Conservation (phyloP, 2,797 vertebrate genomes). For the Xiphophorus birchmanni region DNA sequence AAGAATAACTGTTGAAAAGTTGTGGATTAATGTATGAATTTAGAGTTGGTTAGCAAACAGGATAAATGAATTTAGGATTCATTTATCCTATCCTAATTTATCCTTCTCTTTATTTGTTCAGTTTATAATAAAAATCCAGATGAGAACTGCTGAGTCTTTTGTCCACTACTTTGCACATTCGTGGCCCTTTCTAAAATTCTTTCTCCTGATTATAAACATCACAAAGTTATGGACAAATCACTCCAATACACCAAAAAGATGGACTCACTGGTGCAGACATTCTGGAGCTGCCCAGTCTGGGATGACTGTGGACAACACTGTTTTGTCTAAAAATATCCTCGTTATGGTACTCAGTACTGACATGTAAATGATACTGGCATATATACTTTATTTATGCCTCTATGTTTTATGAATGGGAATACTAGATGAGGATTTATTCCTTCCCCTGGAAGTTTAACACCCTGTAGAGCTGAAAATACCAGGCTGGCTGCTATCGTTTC, state of each 20-base stretch:
- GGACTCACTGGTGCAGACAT: slow-evolving; percentile 53
- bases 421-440: slow-evolving; percentile 28
- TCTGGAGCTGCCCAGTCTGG: slow-evolving; percentile 35
- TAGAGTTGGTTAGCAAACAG: background rate
- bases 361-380: slow-evolving; percentile 29
- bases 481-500: slow-evolving; percentile 44
- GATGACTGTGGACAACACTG: background rate
- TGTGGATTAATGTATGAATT: background rate
- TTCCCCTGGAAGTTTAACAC: slow-evolving; percentile 48
- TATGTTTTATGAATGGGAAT: slow-evolving; percentile 21
- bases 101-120: slow-evolving; percentile 13
- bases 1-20: no score
- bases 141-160: slow-evolving; percentile 20
- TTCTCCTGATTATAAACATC: slow-evolving; percentile 48
- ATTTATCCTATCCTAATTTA: background rate
- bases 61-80: background rate
- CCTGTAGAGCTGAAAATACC: slow-evolving; percentile 42
- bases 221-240: slow-evolving; percentile 53
- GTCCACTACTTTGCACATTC: slow-evolving; percentile 45
- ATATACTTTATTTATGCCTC: slow-evolving; percentile 22
- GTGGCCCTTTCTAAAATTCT: slow-evolving; percentile 46
- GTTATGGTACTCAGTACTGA: slow-evolving; percentile 21
- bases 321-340: background rate
- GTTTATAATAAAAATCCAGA: slow-evolving; percentile 27
- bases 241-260: slow-evolving; percentile 55